phyloP scores from a whole-genome alignment of 2,888 invertebrate species.

The Cremastinae sp. region DNA sequence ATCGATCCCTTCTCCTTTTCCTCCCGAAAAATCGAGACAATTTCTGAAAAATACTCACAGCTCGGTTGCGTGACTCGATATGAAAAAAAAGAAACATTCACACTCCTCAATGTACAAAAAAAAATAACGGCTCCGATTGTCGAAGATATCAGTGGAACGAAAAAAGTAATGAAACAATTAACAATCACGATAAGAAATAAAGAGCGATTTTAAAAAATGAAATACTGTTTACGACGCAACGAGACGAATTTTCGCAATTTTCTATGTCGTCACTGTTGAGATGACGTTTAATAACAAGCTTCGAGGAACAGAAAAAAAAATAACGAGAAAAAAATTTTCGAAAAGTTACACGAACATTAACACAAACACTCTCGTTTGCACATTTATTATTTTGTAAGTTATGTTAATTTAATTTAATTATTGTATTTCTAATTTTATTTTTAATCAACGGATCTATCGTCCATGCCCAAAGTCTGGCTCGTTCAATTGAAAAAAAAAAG shows the following conservation, averaged over 20 bases:
- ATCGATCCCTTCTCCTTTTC: conserved; percentile 7
- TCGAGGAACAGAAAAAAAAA: neutral
- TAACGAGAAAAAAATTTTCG: neutral
- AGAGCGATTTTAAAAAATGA: conserved; percentile 13
- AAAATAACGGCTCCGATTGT: neutral
- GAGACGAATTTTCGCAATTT: conserved; percentile 34
- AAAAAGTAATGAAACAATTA: conserved; percentile 38
- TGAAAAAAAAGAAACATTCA: neutral
- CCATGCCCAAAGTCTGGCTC: conserved; percentile 20
- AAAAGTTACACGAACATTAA: conserved; percentile 2
- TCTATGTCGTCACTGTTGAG: conserved; percentile 3
- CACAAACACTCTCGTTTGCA: conserved; percentile 31
- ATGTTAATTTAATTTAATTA: conserved; percentile 48
- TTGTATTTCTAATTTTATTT: conserved; percentile 44
- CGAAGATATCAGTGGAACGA: conserved; percentile 9
- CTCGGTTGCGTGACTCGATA: conserved; percentile 1
- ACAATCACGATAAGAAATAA: conserved; percentile 10
- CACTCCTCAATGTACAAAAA: neutral
- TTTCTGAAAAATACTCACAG: conserved; percentile 12
- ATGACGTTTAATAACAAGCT: conserved; percentile 31
- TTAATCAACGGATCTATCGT: conserved; percentile 32
- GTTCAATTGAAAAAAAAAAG: conserved; percentile 9
- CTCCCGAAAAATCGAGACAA: conserved; percentile 5
- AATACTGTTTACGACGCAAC: conserved; percentile 34
- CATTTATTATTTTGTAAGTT: conserved; percentile 16